These are phyloP conservation scores for Pyrrhosoma nymphula DNA, from an alignment of 2,888 invertebrate species.

Conservation along the genomic window DNA sequence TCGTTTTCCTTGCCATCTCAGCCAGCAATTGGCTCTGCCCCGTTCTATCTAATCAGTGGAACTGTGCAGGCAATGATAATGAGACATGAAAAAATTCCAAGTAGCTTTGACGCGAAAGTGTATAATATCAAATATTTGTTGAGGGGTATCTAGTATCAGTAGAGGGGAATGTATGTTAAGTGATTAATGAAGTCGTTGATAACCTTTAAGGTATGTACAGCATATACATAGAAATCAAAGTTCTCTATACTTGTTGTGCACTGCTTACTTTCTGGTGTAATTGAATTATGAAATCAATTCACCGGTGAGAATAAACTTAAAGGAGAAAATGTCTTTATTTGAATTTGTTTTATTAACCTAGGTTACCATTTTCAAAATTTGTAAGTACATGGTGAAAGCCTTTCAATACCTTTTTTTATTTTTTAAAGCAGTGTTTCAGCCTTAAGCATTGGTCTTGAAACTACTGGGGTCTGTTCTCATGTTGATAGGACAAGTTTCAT, in stretches of 20 bases:
- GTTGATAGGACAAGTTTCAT: background rate
- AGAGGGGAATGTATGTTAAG: background rate
- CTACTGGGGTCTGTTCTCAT: background rate
- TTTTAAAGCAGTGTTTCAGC: background rate
- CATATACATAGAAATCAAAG: background rate
- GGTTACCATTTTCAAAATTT: background rate
- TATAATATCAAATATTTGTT: background rate
- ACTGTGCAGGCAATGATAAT: background rate
- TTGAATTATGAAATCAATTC: background rate
- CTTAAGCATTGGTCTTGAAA: background rate
- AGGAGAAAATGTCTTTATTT: background rate
- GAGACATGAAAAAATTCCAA: background rate
- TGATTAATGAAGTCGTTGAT: background rate
- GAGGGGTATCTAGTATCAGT: background rate
- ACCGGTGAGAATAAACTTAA: background rate
- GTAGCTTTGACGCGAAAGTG: background rate
- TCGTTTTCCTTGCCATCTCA: background rate
- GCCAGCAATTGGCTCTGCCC: background rate
- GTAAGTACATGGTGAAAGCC: background rate
- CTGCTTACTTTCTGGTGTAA: background rate
- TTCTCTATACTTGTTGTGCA: background rate
- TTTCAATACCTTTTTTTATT: background rate
- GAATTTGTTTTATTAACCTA: background rate
- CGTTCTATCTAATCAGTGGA: background rate
- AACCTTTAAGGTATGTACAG: conserved; percentile 20